Evolutionary conservation across 2,888 invertebrate genomes (phyloP).

Genomic region (Choreutis nemorana): DNA sequence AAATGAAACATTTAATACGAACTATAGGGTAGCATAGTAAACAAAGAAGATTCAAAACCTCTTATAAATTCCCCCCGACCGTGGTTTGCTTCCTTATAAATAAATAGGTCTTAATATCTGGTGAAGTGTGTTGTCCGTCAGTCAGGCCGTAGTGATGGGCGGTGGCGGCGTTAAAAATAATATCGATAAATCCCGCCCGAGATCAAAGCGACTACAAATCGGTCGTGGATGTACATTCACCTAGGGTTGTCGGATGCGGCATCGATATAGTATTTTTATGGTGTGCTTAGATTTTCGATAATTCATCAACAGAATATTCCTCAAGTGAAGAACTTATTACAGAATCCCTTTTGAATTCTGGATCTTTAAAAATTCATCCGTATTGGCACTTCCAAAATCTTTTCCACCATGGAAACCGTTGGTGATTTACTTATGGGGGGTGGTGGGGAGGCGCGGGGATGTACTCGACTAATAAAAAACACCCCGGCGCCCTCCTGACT

Average conservation of each 20-base stretch:
- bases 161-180: slow-evolving; percentile 61
- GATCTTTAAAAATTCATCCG: slow-evolving; percentile 5
- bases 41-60: too few relatives aligned
- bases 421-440: slow-evolving; percentile 52
- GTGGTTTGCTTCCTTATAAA: too few relatives aligned
- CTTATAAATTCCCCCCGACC: too few relatives aligned
- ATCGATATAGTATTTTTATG: slow-evolving; percentile 4
- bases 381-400: slow-evolving; percentile 19
- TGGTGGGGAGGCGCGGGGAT: slow-evolving; percentile 11
- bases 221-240: slow-evolving; percentile 34
- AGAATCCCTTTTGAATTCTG: background rate
- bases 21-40: too few relatives aligned
- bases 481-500: slow-evolving; percentile 65
- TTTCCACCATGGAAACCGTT: too few relatives aligned
- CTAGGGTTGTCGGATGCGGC: slow-evolving; percentile 24
- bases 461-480: slow-evolving; percentile 66
- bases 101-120: too few relatives aligned
- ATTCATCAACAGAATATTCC: too few relatives aligned
- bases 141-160: slow-evolving; percentile 52
- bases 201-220: slow-evolving; percentile 65
- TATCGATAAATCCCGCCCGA: slow-evolving; percentile 60
- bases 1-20: too few relatives aligned
- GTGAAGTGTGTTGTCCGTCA: slow-evolving; percentile 40
- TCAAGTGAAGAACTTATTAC: slow-evolving; percentile 1
- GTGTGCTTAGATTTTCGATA: too few relatives aligned